A percentile compares a stretch with the other conserved stretches of the same genome.
These are phyloP conservation scores for Coregonus ussuriensis DNA, from an alignment of 2,797 vertebrate species.

Conservation along the genomic window DNA sequence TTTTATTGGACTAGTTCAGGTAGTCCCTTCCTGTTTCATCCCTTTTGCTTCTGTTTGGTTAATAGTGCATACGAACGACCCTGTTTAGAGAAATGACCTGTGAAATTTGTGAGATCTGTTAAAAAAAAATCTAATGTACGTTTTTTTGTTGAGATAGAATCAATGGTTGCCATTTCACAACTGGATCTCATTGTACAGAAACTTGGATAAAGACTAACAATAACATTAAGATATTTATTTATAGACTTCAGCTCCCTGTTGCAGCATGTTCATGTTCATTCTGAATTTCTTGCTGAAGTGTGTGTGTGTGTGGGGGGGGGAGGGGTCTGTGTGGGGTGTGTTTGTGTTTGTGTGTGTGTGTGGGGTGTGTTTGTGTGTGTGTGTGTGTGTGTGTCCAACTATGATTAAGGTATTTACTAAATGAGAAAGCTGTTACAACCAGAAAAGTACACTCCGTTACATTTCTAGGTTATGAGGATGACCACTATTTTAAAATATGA, in stretches of 20 bases:
- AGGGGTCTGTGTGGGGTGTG: too few species aligned
- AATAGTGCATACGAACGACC: too few species aligned
- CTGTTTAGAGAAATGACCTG: not conserved
- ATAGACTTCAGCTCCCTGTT: too few species aligned
- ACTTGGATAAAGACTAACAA: not conserved
- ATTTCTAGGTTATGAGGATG: conserved; percentile 9
- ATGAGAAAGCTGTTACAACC: not conserved
- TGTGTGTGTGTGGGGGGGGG: too few species aligned
- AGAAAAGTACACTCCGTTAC: not conserved
- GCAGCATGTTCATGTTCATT: not conserved
- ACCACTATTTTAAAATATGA: conserved; percentile 24
- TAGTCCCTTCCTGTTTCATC: too few species aligned
- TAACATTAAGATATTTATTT: not conserved
- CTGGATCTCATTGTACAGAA: not conserved
- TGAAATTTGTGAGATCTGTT: not conserved
- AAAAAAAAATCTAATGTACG: too few species aligned
- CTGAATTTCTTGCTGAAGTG: not conserved
- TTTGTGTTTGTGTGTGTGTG: not conserved
- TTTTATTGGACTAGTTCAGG: not conserved
- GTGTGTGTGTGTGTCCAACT: not conserved
- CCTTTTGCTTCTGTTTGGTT: too few species aligned
- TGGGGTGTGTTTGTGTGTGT: not conserved
- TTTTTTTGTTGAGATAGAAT: too few species aligned
- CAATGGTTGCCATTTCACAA: too few species aligned
- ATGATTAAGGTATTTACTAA: too few species aligned